Percentiles rank a stretch among this genome's conserved stretches.
Evolutionary conservation across 2,888 invertebrate genomes (phyloP).

Genomic region (Brenthis hecate): DNA sequence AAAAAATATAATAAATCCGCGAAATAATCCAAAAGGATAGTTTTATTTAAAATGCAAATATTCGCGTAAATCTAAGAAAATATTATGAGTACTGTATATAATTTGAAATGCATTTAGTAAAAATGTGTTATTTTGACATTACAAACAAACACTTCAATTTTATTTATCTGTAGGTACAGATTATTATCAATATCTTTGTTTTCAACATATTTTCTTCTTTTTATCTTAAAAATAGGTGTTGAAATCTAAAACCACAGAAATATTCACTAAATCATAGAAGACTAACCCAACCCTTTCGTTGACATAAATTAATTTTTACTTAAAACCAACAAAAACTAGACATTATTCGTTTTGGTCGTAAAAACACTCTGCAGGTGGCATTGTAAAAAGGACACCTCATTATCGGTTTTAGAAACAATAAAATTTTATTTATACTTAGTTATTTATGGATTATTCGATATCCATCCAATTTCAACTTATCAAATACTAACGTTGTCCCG

Average conservation of each 20-base stretch:
- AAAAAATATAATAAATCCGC: too few species aligned
- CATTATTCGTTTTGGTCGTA: constrained; percentile 50
- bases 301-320: constrained; percentile 44
- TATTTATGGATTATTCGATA: background rate
- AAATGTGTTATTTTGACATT: too few species aligned
- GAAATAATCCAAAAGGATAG: too few species aligned
- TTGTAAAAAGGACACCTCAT: constrained; percentile 56
- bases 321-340: constrained; percentile 51
- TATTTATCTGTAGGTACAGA: too few species aligned
- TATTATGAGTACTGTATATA: too few species aligned
- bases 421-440: constrained; percentile 37
- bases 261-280: constrained; percentile 53
- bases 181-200: background rate
- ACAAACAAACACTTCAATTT: too few species aligned
- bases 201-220: background rate
- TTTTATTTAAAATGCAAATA: too few species aligned
- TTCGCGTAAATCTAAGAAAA: too few species aligned
- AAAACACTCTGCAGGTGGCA: constrained; percentile 62
- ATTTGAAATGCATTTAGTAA: too few species aligned
- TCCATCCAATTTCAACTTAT: background rate
- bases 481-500: background rate
- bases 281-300: constrained; percentile 48
- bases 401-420: constrained; percentile 54
- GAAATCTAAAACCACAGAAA: constrained; percentile 35
- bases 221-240: constrained; percentile 29